Percentiles rank a stretch among this genome's conserved stretches.
Conservation (phyloP, 2,888 invertebrate genomes). For the Plebejus argus region DNA sequence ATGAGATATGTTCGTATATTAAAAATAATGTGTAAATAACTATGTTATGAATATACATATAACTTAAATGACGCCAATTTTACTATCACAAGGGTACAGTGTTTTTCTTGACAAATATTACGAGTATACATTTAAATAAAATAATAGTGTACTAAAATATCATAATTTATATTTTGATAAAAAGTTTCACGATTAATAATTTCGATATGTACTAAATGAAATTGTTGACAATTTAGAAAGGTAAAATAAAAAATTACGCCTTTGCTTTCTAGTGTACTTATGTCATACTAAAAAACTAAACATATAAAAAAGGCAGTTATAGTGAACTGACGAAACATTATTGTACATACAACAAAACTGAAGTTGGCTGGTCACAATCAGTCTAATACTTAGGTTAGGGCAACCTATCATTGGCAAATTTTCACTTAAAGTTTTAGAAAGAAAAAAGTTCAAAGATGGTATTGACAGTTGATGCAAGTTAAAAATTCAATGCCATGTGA, state of each 20-base stretch:
- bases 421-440: too few species aligned
- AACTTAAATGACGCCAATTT: background rate
- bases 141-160: background rate
- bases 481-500: too few species aligned
- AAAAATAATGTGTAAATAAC: constrained; percentile 34
- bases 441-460: too few species aligned
- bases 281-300: too few species aligned
- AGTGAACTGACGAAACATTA: background rate
- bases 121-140: background rate
- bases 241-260: background rate
- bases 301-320: background rate
- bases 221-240: background rate
- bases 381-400: background rate
- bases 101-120: background rate
- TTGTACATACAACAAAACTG: background rate
- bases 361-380: background rate
- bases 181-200: background rate
- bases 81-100: constrained; percentile 6
- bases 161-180: too few species aligned
- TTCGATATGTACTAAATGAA: background rate
- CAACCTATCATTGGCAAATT: too few species aligned
- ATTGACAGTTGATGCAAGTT: too few species aligned
- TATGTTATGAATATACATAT: constrained; percentile 27
- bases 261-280: too few species aligned
- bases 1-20: constrained; percentile 36